phyloP scores from a whole-genome alignment of 2,797 vertebrate species.

The Acipenser oxyrinchus region DNA sequence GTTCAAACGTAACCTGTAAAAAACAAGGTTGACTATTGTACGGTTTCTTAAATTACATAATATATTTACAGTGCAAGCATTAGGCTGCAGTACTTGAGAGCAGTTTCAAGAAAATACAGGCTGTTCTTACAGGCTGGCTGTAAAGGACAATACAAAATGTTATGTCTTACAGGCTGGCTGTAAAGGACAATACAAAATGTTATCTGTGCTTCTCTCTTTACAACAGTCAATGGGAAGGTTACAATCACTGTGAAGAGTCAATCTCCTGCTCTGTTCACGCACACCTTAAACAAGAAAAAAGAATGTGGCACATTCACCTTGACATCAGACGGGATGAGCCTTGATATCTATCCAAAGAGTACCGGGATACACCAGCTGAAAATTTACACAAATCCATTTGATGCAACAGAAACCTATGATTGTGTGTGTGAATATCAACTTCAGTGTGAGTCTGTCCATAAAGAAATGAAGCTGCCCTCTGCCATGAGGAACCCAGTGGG shows the following conservation, averaged over 20 bases:
- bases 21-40: too few relatives aligned
- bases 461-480: slow-evolving; percentile 37
- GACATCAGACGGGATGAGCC: slow-evolving; percentile 46
- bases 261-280: slow-evolving; percentile 41
- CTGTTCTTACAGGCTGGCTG: too few relatives aligned
- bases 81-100: too few relatives aligned
- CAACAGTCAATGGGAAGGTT: slow-evolving; percentile 55
- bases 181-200: not conserved
- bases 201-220: slow-evolving; percentile 16
- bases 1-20: too few relatives aligned
- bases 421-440: slow-evolving; percentile 49
- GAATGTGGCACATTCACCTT: slow-evolving; percentile 54
- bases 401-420: slow-evolving; percentile 37
- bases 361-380: slow-evolving; percentile 54
- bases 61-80: too few relatives aligned
- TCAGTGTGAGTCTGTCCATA: slow-evolving; percentile 50
- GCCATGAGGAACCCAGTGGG: slow-evolving; percentile 59
- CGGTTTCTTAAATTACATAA: too few relatives aligned
- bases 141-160: not conserved
- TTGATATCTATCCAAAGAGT: slow-evolving; percentile 59
- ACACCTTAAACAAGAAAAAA: slow-evolving; percentile 48
- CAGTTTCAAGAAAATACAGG: too few relatives aligned
- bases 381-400: slow-evolving; percentile 52
- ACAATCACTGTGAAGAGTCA: slow-evolving; percentile 50
- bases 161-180: not conserved